These are phyloP conservation scores for Falco rusticolus DNA, from an alignment of 2,797 vertebrate species.

Conservation along the genomic window DNA sequence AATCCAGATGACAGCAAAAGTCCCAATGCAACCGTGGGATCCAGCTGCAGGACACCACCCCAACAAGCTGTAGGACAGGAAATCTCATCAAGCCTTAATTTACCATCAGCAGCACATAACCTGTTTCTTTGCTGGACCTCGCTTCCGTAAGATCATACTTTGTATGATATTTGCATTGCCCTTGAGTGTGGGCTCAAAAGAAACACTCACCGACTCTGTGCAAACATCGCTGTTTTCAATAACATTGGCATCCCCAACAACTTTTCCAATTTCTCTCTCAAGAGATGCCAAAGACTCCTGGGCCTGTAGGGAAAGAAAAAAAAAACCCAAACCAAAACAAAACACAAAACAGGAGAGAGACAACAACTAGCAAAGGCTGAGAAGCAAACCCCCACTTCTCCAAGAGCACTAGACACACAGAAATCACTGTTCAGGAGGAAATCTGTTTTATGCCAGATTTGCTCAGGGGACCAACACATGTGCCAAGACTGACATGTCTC, in stretches of 20 bases:
- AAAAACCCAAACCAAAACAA: accelerated
- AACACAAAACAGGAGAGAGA: neutral
- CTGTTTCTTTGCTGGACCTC: neutral
- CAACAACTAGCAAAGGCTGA: conserved; percentile 2
- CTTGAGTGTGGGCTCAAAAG: neutral
- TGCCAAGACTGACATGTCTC: conserved; percentile 39
- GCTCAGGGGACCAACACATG: conserved; percentile 16
- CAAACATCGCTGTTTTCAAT: conserved; percentile 90
- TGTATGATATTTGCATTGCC: neutral
- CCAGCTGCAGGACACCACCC: neutral
- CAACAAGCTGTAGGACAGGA: neutral
- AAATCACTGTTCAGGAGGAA: neutral
- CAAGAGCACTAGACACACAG: neutral
- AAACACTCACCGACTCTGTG: conserved; percentile 83
- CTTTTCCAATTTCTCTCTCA: conserved; percentile 90
- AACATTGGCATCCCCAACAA: conserved; percentile 83
- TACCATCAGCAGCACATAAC: neutral
- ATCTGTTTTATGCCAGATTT: neutral
- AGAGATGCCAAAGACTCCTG: conserved; percentile 94
- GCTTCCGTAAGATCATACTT: neutral
- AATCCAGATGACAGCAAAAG: neutral
- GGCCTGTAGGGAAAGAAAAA: conserved; percentile 77
- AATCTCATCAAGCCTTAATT: neutral
- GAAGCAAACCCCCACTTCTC: neutral
- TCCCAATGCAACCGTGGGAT: neutral